Conservation (phyloP, 2,113 vertebrate species). For the Ictidomys tridecemlineatus region DNA sequence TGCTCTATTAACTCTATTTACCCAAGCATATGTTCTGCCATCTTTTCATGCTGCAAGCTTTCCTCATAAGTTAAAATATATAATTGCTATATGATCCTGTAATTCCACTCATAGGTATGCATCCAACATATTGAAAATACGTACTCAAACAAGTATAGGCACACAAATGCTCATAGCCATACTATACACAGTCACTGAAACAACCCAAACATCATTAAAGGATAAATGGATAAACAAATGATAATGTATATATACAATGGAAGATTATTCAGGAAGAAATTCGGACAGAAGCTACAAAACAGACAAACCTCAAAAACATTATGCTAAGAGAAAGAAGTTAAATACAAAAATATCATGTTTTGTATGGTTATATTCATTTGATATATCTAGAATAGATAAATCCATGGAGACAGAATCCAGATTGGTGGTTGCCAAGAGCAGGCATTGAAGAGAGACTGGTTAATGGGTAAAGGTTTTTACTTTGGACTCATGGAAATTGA, state of each 20-base stretch:
- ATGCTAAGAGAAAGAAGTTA: too few relatives aligned
- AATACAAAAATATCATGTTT: too few relatives aligned
- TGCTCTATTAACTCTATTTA: background rate
- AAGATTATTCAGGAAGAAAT: background rate
- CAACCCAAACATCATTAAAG: background rate
- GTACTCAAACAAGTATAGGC: too few relatives aligned
- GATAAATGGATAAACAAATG: too few relatives aligned
- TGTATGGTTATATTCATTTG: too few relatives aligned
- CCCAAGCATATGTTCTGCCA: background rate
- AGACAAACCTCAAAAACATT: background rate
- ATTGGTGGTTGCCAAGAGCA: too few relatives aligned
- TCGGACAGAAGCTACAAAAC: background rate
- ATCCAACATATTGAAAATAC: too few relatives aligned
- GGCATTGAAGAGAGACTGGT: background rate
- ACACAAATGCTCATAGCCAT: background rate
- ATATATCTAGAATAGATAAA: too few relatives aligned
- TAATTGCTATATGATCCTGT: too few relatives aligned
- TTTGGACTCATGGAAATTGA: background rate
- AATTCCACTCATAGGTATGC: too few relatives aligned
- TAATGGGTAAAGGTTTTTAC: background rate
- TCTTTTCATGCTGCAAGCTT: background rate
- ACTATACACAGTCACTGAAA: background rate
- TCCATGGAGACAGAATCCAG: too few relatives aligned
- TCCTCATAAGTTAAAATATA: background rate
- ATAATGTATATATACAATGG: background rate